Evolutionary conservation across 2,797 vertebrate genomes (phyloP), one percentile per base, ranked within the genome.

Genomic region (Lepilemur ruficaudatus): DNA sequence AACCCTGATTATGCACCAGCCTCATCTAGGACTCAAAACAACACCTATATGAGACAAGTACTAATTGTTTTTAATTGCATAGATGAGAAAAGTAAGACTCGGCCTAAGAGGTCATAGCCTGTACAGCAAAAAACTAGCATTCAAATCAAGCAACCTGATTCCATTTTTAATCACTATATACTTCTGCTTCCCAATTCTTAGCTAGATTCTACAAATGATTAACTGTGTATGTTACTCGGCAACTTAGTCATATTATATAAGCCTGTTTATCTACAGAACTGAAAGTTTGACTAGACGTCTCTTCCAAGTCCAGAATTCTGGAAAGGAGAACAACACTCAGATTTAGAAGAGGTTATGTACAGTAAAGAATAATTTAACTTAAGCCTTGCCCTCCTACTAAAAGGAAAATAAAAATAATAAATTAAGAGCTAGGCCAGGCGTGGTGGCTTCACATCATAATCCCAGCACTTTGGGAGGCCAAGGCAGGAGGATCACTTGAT

Each of bases 271-370:
- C 61, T 73, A 55, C 7, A 69, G 55, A 93, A 76, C 41, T 63
- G 30, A 69, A 91, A 78, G n/a, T 46, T 69, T 83, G 20, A 22
- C n/a, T 32, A 41, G 20, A 50, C 17, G 8, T 82, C 48, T 89
- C 61, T 90, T 91, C 52, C 17, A 79, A 95, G 80, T 35, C 15
- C 25, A 70, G 76, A 93, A 81, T 93, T 89, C 94, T 55, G 5
- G 80, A 69, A 57, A 46, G 2, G 35, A n/a, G 3, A 67, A 61
- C 13, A 13, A 59, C 48, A 38, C 82, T 10, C 87, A 92, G 35
- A 87, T 76, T 89, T 48, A 91, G 41, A 93, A 94, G 48, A 73
- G 7, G 35, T 82, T 86, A 46, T 50, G 8, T n/a, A 57, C 30
- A 73, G 2, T n/a, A 61, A 48, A 70, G 78, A 75, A 57, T 57